phyloP scores from a whole-genome alignment of 1,140 invertebrate species.

The Zophobas morio region DNA sequence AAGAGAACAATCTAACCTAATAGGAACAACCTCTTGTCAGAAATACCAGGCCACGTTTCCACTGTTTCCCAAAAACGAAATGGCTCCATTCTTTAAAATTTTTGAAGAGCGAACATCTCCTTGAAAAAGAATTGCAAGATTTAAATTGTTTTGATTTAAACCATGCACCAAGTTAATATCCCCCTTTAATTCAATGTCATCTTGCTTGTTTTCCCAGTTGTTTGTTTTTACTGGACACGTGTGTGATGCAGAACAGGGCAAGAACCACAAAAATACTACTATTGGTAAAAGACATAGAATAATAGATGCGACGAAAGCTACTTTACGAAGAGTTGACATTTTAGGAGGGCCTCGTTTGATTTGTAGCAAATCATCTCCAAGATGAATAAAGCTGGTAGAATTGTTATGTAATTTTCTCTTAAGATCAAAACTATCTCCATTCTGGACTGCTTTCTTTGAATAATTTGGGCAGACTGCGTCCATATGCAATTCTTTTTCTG shows the following conservation, averaged over 20 bases:
- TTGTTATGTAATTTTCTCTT: constrained; percentile 52
- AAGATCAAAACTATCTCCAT: constrained; percentile 53
- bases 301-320: constrained; percentile 78
- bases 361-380: constrained; percentile 71
- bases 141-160: constrained; percentile 72
- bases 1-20: constrained; percentile 78
- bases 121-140: constrained; percentile 80
- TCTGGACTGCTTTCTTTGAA: constrained; percentile 54
- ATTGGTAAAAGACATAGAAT: constrained; percentile 79
- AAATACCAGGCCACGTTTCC: constrained; percentile 78
- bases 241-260: constrained; percentile 78
- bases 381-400: constrained; percentile 62
- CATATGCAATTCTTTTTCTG: constrained; percentile 76
- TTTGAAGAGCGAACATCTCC: constrained; percentile 75
- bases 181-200: constrained; percentile 81
- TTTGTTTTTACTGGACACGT: constrained; percentile 75
- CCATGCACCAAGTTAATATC: constrained; percentile 78
- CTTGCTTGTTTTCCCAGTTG: constrained; percentile 80
- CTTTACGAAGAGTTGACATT: constrained; percentile 77
- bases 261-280: constrained; percentile 80
- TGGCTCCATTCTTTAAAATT: constrained; percentile 68
- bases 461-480: constrained; percentile 63
- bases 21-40: constrained; percentile 74
- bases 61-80: constrained; percentile 74
- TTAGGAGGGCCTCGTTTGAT: constrained; percentile 71